phyloP scores from a whole-genome alignment of 1,140 invertebrate genomes.

The Cheumatopsyche charites region DNA sequence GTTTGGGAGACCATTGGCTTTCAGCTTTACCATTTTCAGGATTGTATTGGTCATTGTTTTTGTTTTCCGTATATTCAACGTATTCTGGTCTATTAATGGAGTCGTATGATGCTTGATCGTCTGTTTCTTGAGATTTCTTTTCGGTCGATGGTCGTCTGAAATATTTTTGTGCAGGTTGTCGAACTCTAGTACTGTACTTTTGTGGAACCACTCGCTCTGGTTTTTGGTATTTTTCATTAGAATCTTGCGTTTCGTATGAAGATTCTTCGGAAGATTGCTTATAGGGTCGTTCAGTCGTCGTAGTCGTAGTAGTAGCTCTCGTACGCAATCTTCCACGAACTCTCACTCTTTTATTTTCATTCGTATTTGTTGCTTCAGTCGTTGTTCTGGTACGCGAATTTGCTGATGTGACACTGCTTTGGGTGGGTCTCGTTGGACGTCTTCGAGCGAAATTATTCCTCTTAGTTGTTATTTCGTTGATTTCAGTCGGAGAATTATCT shows the following conservation, averaged over 20 bases:
- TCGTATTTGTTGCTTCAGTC: slow-evolving; percentile 34
- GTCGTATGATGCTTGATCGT: slow-evolving; percentile 59
- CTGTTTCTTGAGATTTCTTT: slow-evolving; percentile 56
- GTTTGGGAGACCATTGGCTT: slow-evolving; percentile 70
- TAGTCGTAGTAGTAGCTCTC: slow-evolving; percentile 48
- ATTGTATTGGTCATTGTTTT: slow-evolving; percentile 51
- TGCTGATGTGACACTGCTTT: slow-evolving; percentile 36
- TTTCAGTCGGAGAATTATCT: background rate
- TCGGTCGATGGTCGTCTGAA: slow-evolving; percentile 56
- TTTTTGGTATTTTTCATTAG: slow-evolving; percentile 39
- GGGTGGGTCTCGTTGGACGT: slow-evolving; percentile 43
- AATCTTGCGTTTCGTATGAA: slow-evolving; percentile 32
- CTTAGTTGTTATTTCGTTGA: slow-evolving; percentile 43
- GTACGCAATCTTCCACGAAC: slow-evolving; percentile 48
- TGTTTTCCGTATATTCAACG: slow-evolving; percentile 48
- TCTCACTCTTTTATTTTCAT: slow-evolving; percentile 39
- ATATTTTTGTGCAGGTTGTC: slow-evolving; percentile 54
- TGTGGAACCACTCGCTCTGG: slow-evolving; percentile 31
- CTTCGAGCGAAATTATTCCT: slow-evolving; percentile 43
- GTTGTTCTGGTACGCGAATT: slow-evolving; percentile 43
- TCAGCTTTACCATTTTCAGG: slow-evolving; percentile 51
- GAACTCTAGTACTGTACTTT: slow-evolving; percentile 42
- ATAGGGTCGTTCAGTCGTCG: slow-evolving; percentile 31
- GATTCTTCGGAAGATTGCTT: slow-evolving; percentile 41
- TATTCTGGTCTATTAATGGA: slow-evolving; percentile 59